Conservation (phyloP, 2,888 invertebrate genomes). For the Papilio elwesi region DNA sequence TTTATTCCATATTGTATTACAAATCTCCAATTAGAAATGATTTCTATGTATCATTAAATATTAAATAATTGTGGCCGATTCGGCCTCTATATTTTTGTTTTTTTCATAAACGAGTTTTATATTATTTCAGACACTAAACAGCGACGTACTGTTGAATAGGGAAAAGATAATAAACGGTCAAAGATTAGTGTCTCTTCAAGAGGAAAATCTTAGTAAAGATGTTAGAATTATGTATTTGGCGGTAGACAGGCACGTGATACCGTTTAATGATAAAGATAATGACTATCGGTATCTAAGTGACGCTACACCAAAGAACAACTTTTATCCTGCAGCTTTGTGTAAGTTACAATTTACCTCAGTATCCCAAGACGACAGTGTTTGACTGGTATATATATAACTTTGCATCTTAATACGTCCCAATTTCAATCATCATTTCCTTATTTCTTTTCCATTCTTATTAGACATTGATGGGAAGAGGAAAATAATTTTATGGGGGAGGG, state of each 20-base stretch:
- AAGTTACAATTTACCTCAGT: slow-evolving; percentile 47
- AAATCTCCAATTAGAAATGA: too few relatives aligned
- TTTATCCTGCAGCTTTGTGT: slow-evolving; percentile 80
- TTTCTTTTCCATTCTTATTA: too few relatives aligned
- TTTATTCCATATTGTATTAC: too few relatives aligned
- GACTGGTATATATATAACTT: too few relatives aligned
- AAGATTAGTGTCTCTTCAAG: slow-evolving; percentile 64
- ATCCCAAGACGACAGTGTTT: too few relatives aligned
- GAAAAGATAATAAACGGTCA: slow-evolving; percentile 57
- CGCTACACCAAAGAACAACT: slow-evolving; percentile 73
- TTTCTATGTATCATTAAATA: too few relatives aligned
- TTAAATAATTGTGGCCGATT: too few relatives aligned
- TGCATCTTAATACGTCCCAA: too few relatives aligned
- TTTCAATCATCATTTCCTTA: too few relatives aligned
- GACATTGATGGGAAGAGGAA: too few relatives aligned
- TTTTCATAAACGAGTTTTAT: background rate
- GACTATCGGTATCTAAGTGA: slow-evolving; percentile 82
- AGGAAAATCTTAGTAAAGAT: slow-evolving; percentile 50
- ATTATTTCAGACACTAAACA: slow-evolving; percentile 30
- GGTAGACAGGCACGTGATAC: slow-evolving; percentile 70
- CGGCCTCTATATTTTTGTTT: too few relatives aligned
- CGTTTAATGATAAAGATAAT: slow-evolving; percentile 72
- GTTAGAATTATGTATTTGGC: slow-evolving; percentile 71
- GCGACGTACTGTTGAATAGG: background rate
- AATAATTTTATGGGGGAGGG: too few relatives aligned